Conservation (phyloP, 2,888 invertebrate genomes). For the Baccha elongata region DNA sequence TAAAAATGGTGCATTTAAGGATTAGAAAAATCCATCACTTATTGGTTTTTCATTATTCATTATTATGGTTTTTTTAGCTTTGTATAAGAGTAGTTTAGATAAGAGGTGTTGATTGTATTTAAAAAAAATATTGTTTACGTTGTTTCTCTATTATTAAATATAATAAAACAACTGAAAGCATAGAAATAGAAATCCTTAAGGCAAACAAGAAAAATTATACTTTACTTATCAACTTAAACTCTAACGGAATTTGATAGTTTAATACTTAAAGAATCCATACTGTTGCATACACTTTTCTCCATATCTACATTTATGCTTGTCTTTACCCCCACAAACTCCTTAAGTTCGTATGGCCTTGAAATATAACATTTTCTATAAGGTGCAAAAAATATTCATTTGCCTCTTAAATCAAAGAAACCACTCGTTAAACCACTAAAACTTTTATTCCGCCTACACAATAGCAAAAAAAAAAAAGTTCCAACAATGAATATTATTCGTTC, state of each 20-base stretch:
- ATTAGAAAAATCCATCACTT: no score
- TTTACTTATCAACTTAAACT: no score
- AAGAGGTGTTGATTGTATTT: no score
- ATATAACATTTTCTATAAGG: slow-evolving; percentile 1
- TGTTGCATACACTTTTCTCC: slow-evolving; percentile 25
- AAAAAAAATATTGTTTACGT: no score
- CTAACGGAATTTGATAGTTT: neutral
- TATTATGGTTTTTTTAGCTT: no score
- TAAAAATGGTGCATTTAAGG: no score
- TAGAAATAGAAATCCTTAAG: no score
- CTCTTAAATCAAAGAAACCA: slow-evolving; percentile 25
- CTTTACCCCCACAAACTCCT: neutral
- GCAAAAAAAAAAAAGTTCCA: neutral
- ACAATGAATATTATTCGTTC: neutral
- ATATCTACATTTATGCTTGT: neutral
- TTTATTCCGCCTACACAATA: slow-evolving; percentile 2
- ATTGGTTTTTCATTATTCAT: no score
- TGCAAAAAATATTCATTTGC: slow-evolving; percentile 34
- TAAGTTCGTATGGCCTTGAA: slow-evolving; percentile 19
- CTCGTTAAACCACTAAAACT: slow-evolving; percentile 4
- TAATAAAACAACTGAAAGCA: no score
- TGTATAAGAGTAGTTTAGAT: no score
- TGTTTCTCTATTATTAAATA: no score
- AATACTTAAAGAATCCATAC: slow-evolving; percentile 21
- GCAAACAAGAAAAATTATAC: no score